These are phyloP conservation scores for Branchinecta lindahli DNA, from an alignment of 1,140 invertebrate species.

Conservation along the genomic window DNA sequence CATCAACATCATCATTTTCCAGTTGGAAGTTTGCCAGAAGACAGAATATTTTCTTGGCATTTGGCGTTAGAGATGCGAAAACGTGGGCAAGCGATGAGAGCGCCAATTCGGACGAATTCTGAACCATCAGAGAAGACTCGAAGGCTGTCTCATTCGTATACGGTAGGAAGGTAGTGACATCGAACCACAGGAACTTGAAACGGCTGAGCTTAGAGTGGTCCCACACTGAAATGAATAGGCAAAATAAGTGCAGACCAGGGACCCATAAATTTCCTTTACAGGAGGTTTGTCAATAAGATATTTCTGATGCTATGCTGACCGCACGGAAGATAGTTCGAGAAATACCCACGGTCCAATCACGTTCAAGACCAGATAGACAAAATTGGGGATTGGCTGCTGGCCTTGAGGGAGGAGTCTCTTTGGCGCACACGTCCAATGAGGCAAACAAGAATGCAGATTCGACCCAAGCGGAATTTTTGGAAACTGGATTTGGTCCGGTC, in stretches of 20 bases:
- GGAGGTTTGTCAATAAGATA: no score
- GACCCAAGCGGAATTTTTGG: no score
- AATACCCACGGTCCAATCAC: no score
- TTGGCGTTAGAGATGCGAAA: slow-evolving; percentile 68
- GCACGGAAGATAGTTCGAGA: no score
- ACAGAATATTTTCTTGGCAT: slow-evolving; percentile 70
- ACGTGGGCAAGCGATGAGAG: slow-evolving; percentile 73
- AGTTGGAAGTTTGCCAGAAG: slow-evolving; percentile 64
- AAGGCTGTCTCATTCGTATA: slow-evolving; percentile 75
- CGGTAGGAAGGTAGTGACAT: slow-evolving; percentile 62
- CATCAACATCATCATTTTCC: slow-evolving; percentile 46
- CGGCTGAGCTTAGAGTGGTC: slow-evolving; percentile 62
- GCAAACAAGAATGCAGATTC: no score
- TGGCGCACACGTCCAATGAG: no score
- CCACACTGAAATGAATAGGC: slow-evolving; percentile 51
- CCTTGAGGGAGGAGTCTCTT: no score
- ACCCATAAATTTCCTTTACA: no score
- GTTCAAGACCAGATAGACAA: no score
- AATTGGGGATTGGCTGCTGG: no score
- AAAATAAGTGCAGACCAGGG: not conserved
- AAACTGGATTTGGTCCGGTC: no score
- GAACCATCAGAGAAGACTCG: slow-evolving; percentile 65
- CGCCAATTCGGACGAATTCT: slow-evolving; percentile 51
- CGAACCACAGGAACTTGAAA: slow-evolving; percentile 77
- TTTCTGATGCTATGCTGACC: no score